Conservation (phyloP, 2,888 invertebrate genomes). For the Torymus tubicola region DNA sequence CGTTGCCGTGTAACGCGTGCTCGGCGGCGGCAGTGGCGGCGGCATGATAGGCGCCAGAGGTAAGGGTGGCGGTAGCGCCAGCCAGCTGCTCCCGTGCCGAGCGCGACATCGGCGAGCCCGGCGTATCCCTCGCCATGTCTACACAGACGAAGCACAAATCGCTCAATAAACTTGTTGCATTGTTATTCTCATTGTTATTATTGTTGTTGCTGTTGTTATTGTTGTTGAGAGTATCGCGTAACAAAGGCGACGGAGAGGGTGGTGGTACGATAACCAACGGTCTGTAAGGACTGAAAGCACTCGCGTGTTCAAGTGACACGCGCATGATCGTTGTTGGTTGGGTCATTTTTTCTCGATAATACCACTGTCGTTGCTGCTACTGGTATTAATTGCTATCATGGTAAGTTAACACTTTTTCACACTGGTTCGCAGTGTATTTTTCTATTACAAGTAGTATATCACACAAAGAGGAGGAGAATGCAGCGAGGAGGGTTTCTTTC, state of each 20-base stretch:
- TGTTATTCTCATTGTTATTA: neutral
- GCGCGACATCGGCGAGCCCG: constrained; percentile 76
- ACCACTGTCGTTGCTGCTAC: no score
- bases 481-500: no score
- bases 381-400: no score
- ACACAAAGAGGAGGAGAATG: no score
- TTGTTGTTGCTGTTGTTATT: no score
- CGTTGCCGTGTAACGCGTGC: constrained; percentile 78
- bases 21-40: constrained; percentile 68
- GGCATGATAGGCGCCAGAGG: constrained; percentile 77
- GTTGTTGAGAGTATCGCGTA: no score
- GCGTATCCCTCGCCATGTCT: constrained; percentile 78
- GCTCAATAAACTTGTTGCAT: neutral
- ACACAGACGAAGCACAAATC: constrained; percentile 64
- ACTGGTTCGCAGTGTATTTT: no score
- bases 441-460: no score
- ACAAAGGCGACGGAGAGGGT: no score
- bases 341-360: no score
- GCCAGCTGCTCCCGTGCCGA: constrained; percentile 72
- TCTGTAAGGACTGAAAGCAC: constrained; percentile 61
- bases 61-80: constrained; percentile 76
- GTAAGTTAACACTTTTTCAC: no score
- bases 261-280: no score
- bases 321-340: constrained; percentile 58
- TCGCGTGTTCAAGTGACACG: constrained; percentile 62